phyloP scores from a whole-genome alignment of 1,140 invertebrate genomes.

The Zelostemma sp. region DNA sequence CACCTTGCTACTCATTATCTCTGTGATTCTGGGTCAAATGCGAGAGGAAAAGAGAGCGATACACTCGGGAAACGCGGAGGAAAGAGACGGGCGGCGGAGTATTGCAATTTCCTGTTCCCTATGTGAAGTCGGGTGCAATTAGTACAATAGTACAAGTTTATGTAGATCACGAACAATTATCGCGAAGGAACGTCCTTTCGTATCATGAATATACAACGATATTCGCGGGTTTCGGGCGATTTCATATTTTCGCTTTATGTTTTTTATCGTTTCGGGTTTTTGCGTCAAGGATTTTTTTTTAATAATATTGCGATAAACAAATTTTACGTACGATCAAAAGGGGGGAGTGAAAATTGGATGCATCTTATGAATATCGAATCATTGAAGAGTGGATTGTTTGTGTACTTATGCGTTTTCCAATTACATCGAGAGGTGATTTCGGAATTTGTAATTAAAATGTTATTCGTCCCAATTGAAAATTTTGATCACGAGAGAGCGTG shows the following conservation, averaged over 20 bases:
- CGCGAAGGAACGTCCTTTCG: conserved; percentile 23
- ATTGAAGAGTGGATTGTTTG: no score
- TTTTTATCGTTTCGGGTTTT: background rate
- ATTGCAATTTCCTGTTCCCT: conserved; percentile 49
- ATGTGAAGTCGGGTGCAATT: conserved; percentile 44
- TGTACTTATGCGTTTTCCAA: no score
- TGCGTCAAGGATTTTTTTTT: background rate
- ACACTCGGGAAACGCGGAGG: conserved; percentile 7
- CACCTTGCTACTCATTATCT: conserved; percentile 56
- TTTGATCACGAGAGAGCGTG: conserved; percentile 30
- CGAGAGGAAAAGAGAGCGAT: conserved; percentile 17
- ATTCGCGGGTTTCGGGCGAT: background rate
- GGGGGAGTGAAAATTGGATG: conserved; percentile 10
- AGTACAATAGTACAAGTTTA: conserved; percentile 41
- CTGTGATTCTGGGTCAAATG: conserved; percentile 53
- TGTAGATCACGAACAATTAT: conserved; percentile 37
- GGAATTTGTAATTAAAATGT: no score
- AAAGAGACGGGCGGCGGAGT: conserved; percentile 29
- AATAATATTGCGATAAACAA: background rate
- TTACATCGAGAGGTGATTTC: no score
- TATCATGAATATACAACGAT: conserved; percentile 15
- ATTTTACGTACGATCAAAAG: no score
- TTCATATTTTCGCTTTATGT: background rate
- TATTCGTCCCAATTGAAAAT: conserved; percentile 36
- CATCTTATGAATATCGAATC: conserved; percentile 7